Base-by-base conservation (phyloP, 2,113 vertebrate species). In the Prionailurus bengalensis region DNA sequence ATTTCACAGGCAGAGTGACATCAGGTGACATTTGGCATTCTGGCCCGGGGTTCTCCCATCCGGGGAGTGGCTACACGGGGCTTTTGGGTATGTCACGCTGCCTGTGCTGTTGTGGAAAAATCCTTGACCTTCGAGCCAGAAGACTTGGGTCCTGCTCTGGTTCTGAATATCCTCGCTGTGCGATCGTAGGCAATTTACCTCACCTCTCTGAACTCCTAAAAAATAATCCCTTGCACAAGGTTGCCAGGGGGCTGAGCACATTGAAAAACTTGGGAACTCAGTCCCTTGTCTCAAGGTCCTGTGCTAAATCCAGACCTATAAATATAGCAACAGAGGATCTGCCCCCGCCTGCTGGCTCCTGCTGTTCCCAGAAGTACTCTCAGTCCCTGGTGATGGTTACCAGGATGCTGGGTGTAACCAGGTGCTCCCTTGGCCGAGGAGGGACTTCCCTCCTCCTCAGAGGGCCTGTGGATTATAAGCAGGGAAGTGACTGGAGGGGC, bases 271-370 rank as follows among this genome's bases (percentile, higher is more conserved):
- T 70, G 58, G 85, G 93, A 85, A 48, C 79, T 86, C 31, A 53
- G 89, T 51, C 73, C 66, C 76, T 65, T 13, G 1, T 78, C 92
- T 96, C 97, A 94, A 96, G 97, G 97, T 95, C 97, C 89, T 87
- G 36, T 79, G 96, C 97, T 97, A 97, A 96, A 98, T 89, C 53
- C 89, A 95, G 94, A 90, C 83, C 90, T 93, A 61, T 87, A 98
- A 97, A 97, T 96, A 97, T 58, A 97, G 92, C 92, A 42, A 0
- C 0, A 21, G 86, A 96, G 68, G 68, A 27, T 82, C 97, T 90
- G 87, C 95, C 89, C 94, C 96, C 92, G 74, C 96, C 36, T 81
- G 70, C 93, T 21, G 65, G 70, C 76, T 94, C 80, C 87, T 33
- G 39, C 91, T 71, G 79, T 91, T 97, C 96, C 96, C 95, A 89